Evolutionary conservation across 1,140 invertebrate genomes (phyloP).

Genomic region (Papilio xuthus): DNA sequence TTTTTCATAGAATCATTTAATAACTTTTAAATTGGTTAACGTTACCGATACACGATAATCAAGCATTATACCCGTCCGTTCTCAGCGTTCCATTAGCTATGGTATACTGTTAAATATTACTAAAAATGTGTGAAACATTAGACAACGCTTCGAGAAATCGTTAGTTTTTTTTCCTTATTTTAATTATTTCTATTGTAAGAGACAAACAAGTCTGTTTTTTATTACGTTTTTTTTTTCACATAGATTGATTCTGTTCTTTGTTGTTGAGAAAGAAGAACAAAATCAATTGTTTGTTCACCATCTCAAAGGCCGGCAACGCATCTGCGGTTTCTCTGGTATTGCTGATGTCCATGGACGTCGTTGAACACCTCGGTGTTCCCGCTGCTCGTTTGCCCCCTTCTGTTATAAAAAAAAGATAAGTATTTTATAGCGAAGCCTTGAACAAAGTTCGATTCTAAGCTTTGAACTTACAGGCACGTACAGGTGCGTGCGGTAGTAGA

Average conservation of each 20-base stretch:
- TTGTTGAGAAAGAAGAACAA: neutral
- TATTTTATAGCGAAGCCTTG: no score
- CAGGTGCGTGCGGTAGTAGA: no score
- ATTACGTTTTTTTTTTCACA: neutral
- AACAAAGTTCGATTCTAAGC: no score
- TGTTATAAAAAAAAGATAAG: no score
- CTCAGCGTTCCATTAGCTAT: slow-evolving; percentile 32
- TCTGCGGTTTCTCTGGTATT: no score
- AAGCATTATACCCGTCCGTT: slow-evolving; percentile 22
- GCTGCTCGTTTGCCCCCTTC: no score
- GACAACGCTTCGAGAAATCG: neutral
- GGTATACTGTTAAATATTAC: slow-evolving; percentile 24
- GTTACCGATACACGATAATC: slow-evolving; percentile 32
- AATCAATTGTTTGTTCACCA: no score
- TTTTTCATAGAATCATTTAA: slow-evolving; percentile 15
- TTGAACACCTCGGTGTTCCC: no score
- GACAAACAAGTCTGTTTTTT: neutral
- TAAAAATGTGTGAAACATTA: slow-evolving; percentile 35
- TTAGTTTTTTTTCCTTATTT: slow-evolving; percentile 23
- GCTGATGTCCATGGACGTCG: no score
- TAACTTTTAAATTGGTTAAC: slow-evolving; percentile 27
- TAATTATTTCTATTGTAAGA: slow-evolving; percentile 17
- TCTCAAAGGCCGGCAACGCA: no score
- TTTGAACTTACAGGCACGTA: no score
- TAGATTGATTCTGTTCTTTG: neutral